Percentiles rank a stretch among this genome's conserved stretches.
phyloP scores from a whole-genome alignment of 2,113 vertebrate species.

The Arvicanthis niloticus region DNA sequence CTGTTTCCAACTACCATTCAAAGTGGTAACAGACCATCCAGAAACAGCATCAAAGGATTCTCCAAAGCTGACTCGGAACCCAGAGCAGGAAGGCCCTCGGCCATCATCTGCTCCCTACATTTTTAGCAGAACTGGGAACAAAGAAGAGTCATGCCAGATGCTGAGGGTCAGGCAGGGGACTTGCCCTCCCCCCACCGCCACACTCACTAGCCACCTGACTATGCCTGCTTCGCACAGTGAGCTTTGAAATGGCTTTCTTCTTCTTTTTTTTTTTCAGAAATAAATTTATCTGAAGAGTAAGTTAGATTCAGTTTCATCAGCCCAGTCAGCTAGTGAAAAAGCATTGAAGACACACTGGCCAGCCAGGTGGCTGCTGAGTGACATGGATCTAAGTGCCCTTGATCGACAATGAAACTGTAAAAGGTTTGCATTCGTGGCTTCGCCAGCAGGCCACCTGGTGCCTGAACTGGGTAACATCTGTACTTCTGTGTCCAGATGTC shows the following conservation, averaged over 20 bases:
- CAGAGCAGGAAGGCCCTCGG: not conserved
- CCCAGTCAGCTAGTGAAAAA: not conserved
- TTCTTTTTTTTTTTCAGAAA: not conserved
- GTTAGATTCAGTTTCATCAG: not conserved
- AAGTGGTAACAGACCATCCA: not conserved
- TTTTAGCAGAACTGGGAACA: not conserved
- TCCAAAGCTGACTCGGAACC: not conserved
- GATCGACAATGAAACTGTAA: fast-evolving
- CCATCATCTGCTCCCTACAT: not conserved
- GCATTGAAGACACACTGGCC: not conserved
- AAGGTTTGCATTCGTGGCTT: not conserved
- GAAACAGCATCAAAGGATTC: not conserved
- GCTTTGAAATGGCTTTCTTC: not conserved
- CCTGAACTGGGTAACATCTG: not conserved
- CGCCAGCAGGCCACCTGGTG: not conserved
- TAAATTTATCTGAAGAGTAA: not conserved
- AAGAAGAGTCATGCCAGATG: not conserved
- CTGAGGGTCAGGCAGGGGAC: too few relatives aligned
- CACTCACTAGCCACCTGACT: not conserved
- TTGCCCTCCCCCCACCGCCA: fast-evolving
- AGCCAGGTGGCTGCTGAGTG: not conserved
- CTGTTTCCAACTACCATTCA: not conserved
- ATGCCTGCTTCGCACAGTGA: not conserved
- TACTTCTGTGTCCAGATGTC: not conserved
- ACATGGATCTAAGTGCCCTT: not conserved